Conservation (phyloP, 2,888 invertebrate species). For the Liopterus haemorrhoidalis region DNA sequence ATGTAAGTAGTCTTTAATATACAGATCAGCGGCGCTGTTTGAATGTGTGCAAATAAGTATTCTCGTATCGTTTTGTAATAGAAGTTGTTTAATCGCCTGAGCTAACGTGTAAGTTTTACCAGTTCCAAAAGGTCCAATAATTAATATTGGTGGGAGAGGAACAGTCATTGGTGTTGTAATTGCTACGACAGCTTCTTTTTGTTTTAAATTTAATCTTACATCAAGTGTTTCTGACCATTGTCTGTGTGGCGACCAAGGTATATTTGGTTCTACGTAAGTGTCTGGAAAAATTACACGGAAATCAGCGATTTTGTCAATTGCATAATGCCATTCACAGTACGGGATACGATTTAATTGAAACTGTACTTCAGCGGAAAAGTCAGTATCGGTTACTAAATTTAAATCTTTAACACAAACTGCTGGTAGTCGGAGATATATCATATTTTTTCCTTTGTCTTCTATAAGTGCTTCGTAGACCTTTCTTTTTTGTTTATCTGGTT, state of each 20-base stretch:
- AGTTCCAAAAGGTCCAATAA: slow-evolving; percentile 78
- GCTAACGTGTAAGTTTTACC: slow-evolving; percentile 82
- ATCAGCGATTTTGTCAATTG: slow-evolving; percentile 68
- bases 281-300: slow-evolving; percentile 68
- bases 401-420: slow-evolving; percentile 59
- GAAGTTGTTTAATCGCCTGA: slow-evolving; percentile 61
- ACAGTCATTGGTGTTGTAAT: slow-evolving; percentile 62
- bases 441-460: slow-evolving; percentile 74
- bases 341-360: slow-evolving; percentile 75
- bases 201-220: slow-evolving; percentile 64
- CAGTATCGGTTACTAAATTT: slow-evolving; percentile 56
- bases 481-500: slow-evolving; percentile 36
- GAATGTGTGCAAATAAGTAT: slow-evolving; percentile 81
- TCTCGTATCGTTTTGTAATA: slow-evolving; percentile 58
- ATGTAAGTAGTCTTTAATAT: slow-evolving; percentile 78
- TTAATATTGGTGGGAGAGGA: slow-evolving; percentile 62
- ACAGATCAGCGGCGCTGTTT: slow-evolving; percentile 80
- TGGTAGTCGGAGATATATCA: slow-evolving; percentile 67
- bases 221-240: slow-evolving; percentile 63
- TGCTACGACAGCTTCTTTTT: slow-evolving; percentile 70
- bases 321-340: slow-evolving; percentile 79
- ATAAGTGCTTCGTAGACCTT: slow-evolving; percentile 69
- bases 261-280: slow-evolving; percentile 55
- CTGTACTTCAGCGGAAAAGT: slow-evolving; percentile 65
- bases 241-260: slow-evolving; percentile 63